Evolutionary conservation across 2,888 invertebrate genomes (phyloP), one percentile per base, ranked within the genome.

Genomic region (Amphipyra berbera): DNA sequence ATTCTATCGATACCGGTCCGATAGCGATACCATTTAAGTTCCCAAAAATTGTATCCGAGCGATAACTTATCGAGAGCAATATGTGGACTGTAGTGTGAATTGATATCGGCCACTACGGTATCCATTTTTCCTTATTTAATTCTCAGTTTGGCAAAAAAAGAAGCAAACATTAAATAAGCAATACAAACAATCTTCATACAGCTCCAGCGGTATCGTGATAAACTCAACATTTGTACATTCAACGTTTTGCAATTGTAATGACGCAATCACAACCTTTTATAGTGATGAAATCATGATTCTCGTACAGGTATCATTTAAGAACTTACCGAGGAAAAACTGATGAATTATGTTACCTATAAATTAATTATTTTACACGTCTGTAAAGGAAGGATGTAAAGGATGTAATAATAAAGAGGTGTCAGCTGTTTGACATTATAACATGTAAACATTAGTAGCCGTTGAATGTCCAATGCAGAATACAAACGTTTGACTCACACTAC

Each of bases 51-150:
- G 10, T 58, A 54, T 44, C 21, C 9, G 13, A 54, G 13, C 41
- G 76, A 74, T 63, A 75, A 37, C 57, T 49, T 70, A 70, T 70
- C 76, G 46, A 49, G 38, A 44, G 35, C 55, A 47, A 41, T 47
- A 44, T 70, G 53, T 75, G 44, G 8, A 27, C 12, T 21, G 14
- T 37, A 37, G 35, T 54, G 42, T 61, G 7, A 37, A 72, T 30
- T 42, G 54, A 58, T 14, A 56, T 54, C 41, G n/a, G 14, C 30
- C 15, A 61, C 13, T 10, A 35, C 33, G 37, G 40, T 53, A 48
- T 44, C 3, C 21, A 21, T 21, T 21, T 21, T 21, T 21, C 21
- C 3, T 21, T 21, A 21, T 21, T 21, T 21, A 21, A 21, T 21
- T 21, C 21, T 21, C 21, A 21, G 21, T 21, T 21, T 3, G 21